These are phyloP conservation scores for Asbolus verrucosus DNA, from an alignment of 1,140 invertebrate genomes.

Conservation along the genomic window DNA sequence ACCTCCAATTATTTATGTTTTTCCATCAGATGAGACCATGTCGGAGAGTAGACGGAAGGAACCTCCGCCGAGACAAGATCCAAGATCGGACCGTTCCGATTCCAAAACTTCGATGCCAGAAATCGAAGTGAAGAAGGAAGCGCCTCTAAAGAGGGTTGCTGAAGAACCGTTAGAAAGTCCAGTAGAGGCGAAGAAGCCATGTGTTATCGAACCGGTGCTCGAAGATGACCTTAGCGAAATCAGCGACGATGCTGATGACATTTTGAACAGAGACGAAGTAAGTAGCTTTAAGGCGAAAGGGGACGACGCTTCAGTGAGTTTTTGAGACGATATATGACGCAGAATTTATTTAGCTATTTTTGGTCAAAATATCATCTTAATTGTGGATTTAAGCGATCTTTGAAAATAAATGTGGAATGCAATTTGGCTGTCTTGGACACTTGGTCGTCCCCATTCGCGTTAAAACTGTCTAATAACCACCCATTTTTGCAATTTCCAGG, in stretches of 20 bases:
- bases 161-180: constrained; percentile 64
- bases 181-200: constrained; percentile 67
- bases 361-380: too few species aligned
- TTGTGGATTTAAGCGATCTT: too few species aligned
- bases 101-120: constrained; percentile 29
- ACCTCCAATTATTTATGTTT: constrained; percentile 37
- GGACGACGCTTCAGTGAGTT: too few species aligned
- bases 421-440: too few species aligned
- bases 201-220: constrained; percentile 69
- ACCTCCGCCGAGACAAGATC: constrained; percentile 21
- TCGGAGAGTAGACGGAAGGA: constrained; percentile 53
- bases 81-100: constrained; percentile 28
- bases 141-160: constrained; percentile 54
- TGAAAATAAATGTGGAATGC: too few species aligned
- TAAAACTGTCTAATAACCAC: too few species aligned
- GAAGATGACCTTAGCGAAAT: constrained; percentile 86
- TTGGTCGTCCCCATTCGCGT: too few species aligned
- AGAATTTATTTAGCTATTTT: too few species aligned
- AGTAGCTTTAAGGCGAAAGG: constrained; percentile 59
- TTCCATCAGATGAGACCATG: constrained; percentile 51
- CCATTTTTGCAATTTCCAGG: too few species aligned
- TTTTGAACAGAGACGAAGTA: constrained; percentile 82
- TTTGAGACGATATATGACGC: too few species aligned
- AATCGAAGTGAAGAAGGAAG: constrained; percentile 13
- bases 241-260: constrained; percentile 88